A percentile compares a stretch with the other conserved stretches of the same genome.
phyloP scores from a whole-genome alignment of 2,888 invertebrate species.

The Synanthedon myopaeformis region DNA sequence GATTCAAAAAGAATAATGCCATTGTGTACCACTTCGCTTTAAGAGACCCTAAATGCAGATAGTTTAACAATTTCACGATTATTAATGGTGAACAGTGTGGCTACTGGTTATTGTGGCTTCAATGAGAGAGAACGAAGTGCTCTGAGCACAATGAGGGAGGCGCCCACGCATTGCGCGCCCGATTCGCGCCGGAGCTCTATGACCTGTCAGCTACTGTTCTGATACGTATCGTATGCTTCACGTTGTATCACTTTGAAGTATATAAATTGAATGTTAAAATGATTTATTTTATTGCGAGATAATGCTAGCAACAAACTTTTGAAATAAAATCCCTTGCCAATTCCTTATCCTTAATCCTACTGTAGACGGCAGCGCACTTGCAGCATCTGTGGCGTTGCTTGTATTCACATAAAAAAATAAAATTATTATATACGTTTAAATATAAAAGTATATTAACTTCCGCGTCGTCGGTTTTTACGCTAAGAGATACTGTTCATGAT shows the following conservation, averaged over 20 bases:
- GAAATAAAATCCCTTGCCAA: too few species aligned
- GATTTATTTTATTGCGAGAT: constrained; percentile 9
- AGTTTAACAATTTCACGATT: constrained; percentile 21
- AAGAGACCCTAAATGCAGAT: neutral
- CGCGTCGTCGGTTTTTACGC: too few species aligned
- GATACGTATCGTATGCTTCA: constrained; percentile 1
- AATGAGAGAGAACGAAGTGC: constrained; percentile 56
- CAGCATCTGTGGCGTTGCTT: too few species aligned
- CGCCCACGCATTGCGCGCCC: constrained; percentile 34
- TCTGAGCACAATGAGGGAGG: constrained; percentile 37
- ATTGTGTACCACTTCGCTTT: too few species aligned
- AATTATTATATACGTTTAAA: too few species aligned
- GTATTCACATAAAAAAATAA: too few species aligned
- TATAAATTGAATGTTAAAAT: constrained; percentile 6
- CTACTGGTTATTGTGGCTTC: constrained; percentile 43
- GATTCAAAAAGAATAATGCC: too few species aligned
- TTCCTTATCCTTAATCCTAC: too few species aligned
- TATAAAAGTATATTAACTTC: too few species aligned
- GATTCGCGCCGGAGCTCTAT: constrained; percentile 21
- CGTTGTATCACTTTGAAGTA: constrained; percentile 3
- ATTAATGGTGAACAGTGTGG: constrained; percentile 42
- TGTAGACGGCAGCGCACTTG: too few species aligned
- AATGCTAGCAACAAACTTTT: too few species aligned
- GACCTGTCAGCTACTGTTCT: constrained; percentile 50
- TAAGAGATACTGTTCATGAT: too few species aligned